Base-by-base conservation (phyloP, 2,888 invertebrate species). In the Sepioteuthis lessoniana region DNA sequence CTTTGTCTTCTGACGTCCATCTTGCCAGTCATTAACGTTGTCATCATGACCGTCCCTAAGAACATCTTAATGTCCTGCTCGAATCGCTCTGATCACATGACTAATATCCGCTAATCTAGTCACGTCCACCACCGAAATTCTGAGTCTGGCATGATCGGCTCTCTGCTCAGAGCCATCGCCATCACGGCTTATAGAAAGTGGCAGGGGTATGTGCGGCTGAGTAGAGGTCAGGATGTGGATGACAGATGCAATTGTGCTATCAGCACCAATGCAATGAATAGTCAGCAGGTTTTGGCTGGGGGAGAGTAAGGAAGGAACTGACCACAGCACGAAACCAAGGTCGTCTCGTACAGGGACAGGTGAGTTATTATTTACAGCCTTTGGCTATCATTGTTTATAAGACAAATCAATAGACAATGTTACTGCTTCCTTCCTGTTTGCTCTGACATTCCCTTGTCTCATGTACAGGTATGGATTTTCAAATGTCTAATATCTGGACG, bases 191-290 rank as follows among this genome's bases (percentile, higher is more conserved):
- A 76, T 76, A 76, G n/a, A 25, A 76, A 76, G n/a, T 76, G 76
- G 76, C 76, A 76, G n/a, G 76, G n/a, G 76, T 76, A 21, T 13
- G 76, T 76, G n/a, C n/a, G 76, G 76, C 10, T 76, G n/a, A n/a
- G n/a, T n/a, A n/a, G 76, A n/a, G n/a, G n/a, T 76, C 16, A n/a
- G 76, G 76, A 76, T 76, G n/a, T 16, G n/a, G n/a, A 76, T 76
- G 76, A 76, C n/a, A 76, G n/a, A 76, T n/a, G 76, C n/a, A 76
- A 76, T 76, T 76, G 76, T 76, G 76, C n/a, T 76, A 76, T 76
- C 76, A n/a, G 55, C 55, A 55, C 55, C 55, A 55, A 25, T 55
- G 55, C 55, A 55, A 55, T 25, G 55, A 55, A 55, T 25, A 25
- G 55, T 55, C 55, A 55, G 76, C 76, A 76, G 76, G 76, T 76